These are phyloP conservation scores for Aspidiotus rigidus DNA, from an alignment of 2,888 invertebrate genomes.

Conservation along the genomic window DNA sequence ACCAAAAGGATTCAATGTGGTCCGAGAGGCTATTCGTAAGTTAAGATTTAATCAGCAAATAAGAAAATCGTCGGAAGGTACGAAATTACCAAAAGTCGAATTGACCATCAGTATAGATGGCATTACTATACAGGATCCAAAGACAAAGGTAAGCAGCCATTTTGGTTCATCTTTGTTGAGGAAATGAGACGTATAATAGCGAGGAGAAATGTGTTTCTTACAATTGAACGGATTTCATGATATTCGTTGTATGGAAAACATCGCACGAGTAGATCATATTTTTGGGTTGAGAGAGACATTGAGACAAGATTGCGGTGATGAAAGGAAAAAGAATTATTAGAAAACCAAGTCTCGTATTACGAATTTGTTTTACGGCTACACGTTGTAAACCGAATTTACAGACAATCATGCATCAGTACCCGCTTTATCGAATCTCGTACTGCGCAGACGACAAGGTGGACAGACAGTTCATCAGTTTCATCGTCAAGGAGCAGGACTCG, in stretches of 20 bases:
- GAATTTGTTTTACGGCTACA: slow-evolving; percentile 15
- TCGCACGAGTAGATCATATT: no score
- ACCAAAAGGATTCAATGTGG: slow-evolving; percentile 95
- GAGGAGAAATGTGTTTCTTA: not conserved
- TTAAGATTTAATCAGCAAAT: slow-evolving; percentile 88
- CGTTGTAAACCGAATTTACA: slow-evolving; percentile 41
- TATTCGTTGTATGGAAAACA: no score
- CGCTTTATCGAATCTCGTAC: slow-evolving; percentile 93
- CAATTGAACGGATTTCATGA: not conserved
- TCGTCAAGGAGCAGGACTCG: slow-evolving; percentile 68
- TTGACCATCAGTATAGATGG: slow-evolving; percentile 96
- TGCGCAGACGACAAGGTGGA: slow-evolving; percentile 98
- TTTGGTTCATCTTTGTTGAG: not conserved
- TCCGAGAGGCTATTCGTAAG: slow-evolving; percentile 93
- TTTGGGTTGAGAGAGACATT: not conserved
- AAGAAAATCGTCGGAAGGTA: slow-evolving; percentile 80
- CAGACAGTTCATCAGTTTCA: slow-evolving; percentile 92
- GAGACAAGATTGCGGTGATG: not conserved
- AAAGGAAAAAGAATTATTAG: not conserved
- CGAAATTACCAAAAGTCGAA: slow-evolving; percentile 84
- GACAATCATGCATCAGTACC: slow-evolving; percentile 85
- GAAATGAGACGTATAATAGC: not conserved
- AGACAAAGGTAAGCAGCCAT: slow-evolving; percentile 47
- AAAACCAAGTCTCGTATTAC: not conserved
- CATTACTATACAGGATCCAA: slow-evolving; percentile 72